Evolutionary conservation across 2,888 invertebrate species (phyloP), one percentile per base, ranked within the genome.

Genomic region (Ptilodon capucinus): DNA sequence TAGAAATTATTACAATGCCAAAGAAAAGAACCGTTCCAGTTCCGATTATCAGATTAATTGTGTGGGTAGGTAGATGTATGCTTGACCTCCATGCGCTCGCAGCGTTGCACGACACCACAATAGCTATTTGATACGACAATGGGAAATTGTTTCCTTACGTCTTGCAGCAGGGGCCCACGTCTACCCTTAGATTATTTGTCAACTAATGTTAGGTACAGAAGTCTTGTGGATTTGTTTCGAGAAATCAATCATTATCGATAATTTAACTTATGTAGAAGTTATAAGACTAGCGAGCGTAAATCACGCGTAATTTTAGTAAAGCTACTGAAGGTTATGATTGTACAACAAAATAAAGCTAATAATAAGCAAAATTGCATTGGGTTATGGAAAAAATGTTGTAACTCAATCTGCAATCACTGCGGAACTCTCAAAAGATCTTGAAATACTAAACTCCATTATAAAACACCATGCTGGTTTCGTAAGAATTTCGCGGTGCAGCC

Each of bases 101-200:
- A 57, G 60, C 60, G 62, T 68, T 68, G 67, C 65, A 64, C 62
- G 68, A 67, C 70, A 69, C 71, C 61, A 84, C 83, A 86, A 86
- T 86, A 76, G 83, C 63, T 56, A 62, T 66, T 68, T n/a, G 67
- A 64, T 71, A 69, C 68, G 73, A 86, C 84, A 86, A 84, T 86
- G 76, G 76, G 69, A 78, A 64, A 66, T 67, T 61, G 67, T 76
- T 78, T 81, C 75, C 76, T 75, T 70, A 65, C 68, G 60, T 67
- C 74, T 76, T 72, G 65, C 59, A 60, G 44, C 47, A 62, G 65
- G 51, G 56, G 60, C 51, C 57, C 54, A 62, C 43, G 55, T 64
- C 57, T 55, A 68, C 60, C 54, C 53, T 55, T 46, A 48, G 56
- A 50, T 54, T 47, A 51, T 64, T 58, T 60, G 48, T 19, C 46